phyloP scores from a whole-genome alignment of 1,140 invertebrate genomes.

The Aphelenchoides avenae region DNA sequence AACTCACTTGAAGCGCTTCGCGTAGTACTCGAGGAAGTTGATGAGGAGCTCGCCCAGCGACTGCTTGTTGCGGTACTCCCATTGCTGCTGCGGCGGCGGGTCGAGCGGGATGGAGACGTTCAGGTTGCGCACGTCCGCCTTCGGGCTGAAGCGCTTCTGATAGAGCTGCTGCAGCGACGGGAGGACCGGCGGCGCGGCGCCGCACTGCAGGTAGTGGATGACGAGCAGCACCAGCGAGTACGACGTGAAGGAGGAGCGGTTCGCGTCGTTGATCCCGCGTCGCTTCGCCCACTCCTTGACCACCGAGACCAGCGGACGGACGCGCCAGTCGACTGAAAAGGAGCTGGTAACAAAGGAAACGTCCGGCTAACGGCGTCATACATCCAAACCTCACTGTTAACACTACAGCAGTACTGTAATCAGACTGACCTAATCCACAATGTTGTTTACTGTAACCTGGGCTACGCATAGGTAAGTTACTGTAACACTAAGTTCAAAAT shows the following conservation, averaged over 20 bases:
- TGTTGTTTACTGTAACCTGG: too few relatives aligned
- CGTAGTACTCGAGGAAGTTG: constrained; percentile 83
- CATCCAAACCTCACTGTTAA: too few relatives aligned
- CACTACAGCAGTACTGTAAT: too few relatives aligned
- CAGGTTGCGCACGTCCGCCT: constrained; percentile 67
- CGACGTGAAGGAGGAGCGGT: constrained; percentile 86
- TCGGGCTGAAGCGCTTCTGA: constrained; percentile 59
- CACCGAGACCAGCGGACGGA: constrained; percentile 80
- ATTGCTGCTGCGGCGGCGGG: constrained; percentile 16
- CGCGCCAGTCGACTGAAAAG: constrained; percentile 80
- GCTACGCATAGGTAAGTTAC: too few relatives aligned
- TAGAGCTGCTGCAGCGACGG: constrained; percentile 76
- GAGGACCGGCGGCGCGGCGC: constrained; percentile 74
- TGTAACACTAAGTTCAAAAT: too few relatives aligned
- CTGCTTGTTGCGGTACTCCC: constrained; percentile 58
- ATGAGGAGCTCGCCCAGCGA: constrained; percentile 79
- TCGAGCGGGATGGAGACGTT: constrained; percentile 35
- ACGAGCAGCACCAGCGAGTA: constrained; percentile 78
- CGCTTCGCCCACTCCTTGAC: constrained; percentile 90
- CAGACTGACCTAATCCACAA: too few relatives aligned
- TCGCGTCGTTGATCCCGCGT: constrained; percentile 91
- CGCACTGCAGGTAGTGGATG: constrained; percentile 90
- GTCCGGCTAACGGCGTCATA: too few relatives aligned
- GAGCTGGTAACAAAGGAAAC: too few relatives aligned
- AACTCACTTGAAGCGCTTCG: constrained; percentile 72